Evolutionary conservation across 1,140 invertebrate species (phyloP).

Genomic region (Scaptomyza graminum): DNA sequence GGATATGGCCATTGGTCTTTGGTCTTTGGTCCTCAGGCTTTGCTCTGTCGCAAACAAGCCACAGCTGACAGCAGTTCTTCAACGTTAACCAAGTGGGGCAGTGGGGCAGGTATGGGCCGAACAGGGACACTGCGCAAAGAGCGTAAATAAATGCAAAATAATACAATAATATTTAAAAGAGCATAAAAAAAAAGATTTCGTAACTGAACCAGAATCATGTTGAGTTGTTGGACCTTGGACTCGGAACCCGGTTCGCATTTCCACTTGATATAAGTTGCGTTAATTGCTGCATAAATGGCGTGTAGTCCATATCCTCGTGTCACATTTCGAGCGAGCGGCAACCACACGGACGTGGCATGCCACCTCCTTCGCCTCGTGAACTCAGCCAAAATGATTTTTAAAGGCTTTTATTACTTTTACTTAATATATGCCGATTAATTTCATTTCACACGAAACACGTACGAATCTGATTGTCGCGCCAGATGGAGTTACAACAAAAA

Average conservation of each 20-base stretch:
- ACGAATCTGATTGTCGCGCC: slow-evolving; percentile 4
- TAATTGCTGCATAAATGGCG: slow-evolving; percentile 79
- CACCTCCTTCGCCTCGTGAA: background rate
- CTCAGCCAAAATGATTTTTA: slow-evolving; percentile 70
- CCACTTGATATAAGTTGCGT: slow-evolving; percentile 56
- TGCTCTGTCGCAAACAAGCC: slow-evolving; percentile 36
- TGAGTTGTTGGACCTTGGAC: slow-evolving; percentile 11
- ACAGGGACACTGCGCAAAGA: slow-evolving; percentile 2
- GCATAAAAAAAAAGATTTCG: slow-evolving; percentile 35
- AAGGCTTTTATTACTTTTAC: slow-evolving; percentile 61
- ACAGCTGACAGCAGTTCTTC: slow-evolving; percentile 39
- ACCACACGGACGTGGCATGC: slow-evolving; percentile 44
- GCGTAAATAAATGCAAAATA: slow-evolving; percentile 80
- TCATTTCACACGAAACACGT: slow-evolving; percentile 60
- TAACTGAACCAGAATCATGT: slow-evolving; percentile 1
- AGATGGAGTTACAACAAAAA: slow-evolving; percentile 6
- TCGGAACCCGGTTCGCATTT: slow-evolving; percentile 21
- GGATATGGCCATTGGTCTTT: slow-evolving; percentile 10
- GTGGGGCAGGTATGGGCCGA: no score
- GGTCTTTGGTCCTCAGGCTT: background rate
- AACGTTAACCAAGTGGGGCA: slow-evolving; percentile 11
- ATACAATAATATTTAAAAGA: slow-evolving; percentile 80
- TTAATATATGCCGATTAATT: slow-evolving; percentile 73
- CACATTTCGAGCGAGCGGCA: slow-evolving; percentile 52
- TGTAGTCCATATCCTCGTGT: slow-evolving; percentile 79